A percentile compares a stretch with the other conserved stretches of the same genome.
Conservation (phyloP, 2,888 invertebrate species). For the Trichogramma dendrolimi region DNA sequence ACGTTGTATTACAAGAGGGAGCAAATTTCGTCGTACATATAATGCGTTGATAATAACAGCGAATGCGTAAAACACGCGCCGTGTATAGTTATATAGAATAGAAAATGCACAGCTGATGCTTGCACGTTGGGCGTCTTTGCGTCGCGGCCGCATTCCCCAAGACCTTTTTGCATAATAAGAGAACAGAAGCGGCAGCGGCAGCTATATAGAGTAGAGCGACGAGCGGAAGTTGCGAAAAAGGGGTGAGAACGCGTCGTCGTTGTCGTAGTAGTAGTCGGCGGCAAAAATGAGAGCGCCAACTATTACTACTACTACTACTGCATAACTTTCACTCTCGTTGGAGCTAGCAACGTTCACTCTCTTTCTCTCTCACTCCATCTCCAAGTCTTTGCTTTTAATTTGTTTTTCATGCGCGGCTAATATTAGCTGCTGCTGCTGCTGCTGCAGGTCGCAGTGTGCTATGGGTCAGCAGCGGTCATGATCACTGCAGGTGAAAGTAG, state of each 20-base stretch:
- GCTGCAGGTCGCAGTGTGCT: too few relatives aligned
- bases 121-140: not conserved
- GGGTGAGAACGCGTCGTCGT: constrained; percentile 14
- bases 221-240: constrained; percentile 25
- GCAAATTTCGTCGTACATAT: too few relatives aligned
- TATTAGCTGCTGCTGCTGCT: too few relatives aligned
- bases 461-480: too few relatives aligned
- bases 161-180: constrained; percentile 17
- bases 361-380: not conserved
- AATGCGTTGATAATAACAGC: too few relatives aligned
- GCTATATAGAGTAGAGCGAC: not conserved
- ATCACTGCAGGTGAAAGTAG: too few relatives aligned
- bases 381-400: not conserved
- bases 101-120: not conserved
- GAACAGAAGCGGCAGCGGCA: not conserved
- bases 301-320: too few relatives aligned
- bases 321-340: constrained; percentile 22
- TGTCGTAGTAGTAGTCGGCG: not conserved
- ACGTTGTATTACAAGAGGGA: too few relatives aligned
- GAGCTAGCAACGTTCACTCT: not conserved
- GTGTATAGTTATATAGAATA: too few relatives aligned
- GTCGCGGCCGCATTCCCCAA: not conserved
- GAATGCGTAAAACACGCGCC: too few relatives aligned
- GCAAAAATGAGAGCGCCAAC: constrained; percentile 5
- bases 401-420: not conserved